These are phyloP conservation scores for Diabrotica virgifera DNA, from an alignment of 1,140 invertebrate genomes.

Conservation along the genomic window DNA sequence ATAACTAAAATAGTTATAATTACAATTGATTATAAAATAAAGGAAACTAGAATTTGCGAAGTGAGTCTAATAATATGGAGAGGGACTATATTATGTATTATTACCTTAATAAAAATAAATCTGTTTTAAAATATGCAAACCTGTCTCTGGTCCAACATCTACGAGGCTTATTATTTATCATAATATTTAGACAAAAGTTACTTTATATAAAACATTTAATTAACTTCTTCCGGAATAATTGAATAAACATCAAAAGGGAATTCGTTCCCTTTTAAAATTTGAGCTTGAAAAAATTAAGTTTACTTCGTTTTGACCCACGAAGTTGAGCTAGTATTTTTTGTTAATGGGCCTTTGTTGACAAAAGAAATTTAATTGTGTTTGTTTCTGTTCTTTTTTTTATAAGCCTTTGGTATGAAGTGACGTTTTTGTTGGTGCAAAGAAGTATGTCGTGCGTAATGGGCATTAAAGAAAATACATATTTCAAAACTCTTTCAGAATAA, in stretches of 20 bases:
- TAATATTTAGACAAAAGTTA: slow-evolving; percentile 17
- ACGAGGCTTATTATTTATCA: slow-evolving; percentile 5
- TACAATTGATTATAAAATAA: too few relatives aligned
- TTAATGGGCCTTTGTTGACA: background rate
- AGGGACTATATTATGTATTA: too few relatives aligned
- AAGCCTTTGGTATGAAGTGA: background rate
- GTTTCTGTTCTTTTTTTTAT: background rate
- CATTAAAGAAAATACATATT: too few relatives aligned
- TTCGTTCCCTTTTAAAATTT: slow-evolving; percentile 12
- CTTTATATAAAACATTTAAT: slow-evolving; percentile 19
- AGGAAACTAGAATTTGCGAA: too few relatives aligned
- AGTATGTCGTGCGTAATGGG: background rate
- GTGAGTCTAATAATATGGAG: too few relatives aligned
- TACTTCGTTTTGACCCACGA: slow-evolving; percentile 7
- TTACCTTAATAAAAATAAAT: too few relatives aligned
- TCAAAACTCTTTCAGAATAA: too few relatives aligned
- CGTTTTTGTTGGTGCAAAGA: background rate
- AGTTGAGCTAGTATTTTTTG: background rate
- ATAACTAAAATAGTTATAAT: too few relatives aligned
- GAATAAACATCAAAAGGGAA: slow-evolving; percentile 18
- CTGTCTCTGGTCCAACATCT: slow-evolving; percentile 5
- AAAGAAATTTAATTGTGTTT: background rate
- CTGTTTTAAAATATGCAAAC: slow-evolving; percentile 4
- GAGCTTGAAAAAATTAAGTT: slow-evolving; percentile 14
- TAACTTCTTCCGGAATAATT: slow-evolving; percentile 23